A percentile compares a stretch with the other conserved stretches of the same genome.
phyloP scores from a whole-genome alignment of 2,888 invertebrate species.

The Colletes collaris region DNA sequence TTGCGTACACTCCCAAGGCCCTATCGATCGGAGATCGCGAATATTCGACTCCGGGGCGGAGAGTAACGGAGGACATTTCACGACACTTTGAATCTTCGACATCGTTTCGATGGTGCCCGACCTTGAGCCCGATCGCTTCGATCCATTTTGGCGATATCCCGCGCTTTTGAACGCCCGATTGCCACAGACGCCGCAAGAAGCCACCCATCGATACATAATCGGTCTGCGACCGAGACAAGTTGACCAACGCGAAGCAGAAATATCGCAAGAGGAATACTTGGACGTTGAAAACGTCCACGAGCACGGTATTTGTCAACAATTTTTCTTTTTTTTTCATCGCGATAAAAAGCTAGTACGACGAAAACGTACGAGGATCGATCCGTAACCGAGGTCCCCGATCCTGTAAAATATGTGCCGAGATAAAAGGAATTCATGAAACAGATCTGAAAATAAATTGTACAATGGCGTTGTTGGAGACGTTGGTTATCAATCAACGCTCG shows the following conservation, averaged over 20 bases:
- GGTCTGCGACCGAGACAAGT: constrained; percentile 3
- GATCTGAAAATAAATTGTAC: no score
- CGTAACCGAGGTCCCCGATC: no score
- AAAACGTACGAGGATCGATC: no score
- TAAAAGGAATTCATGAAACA: no score
- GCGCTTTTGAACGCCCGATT: constrained; percentile 40
- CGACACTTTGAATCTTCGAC: constrained; percentile 55
- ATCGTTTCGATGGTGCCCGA: constrained; percentile 58
- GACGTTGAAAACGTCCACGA: no score
- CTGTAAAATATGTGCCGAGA: no score
- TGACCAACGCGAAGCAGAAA: constrained; percentile 4
- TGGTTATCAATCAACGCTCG: no score
- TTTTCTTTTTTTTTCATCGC: no score
- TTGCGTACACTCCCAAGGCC: constrained; percentile 45
- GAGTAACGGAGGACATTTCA: constrained; percentile 49
- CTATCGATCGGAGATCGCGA: constrained; percentile 32
- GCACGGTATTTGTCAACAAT: no score
- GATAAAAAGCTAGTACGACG: no score
- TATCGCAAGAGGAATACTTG: neutral
- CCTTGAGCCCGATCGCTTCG: constrained; percentile 79
- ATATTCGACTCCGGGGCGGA: constrained; percentile 44
- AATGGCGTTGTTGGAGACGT: no score
- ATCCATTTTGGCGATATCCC: constrained; percentile 78
- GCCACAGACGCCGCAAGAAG: constrained; percentile 45
- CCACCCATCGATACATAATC: constrained; percentile 24